Base-by-base conservation (phyloP, 30 jellyfish, hydroid and myxozoan species). In the Pseudorhiza aurosa region DNA sequence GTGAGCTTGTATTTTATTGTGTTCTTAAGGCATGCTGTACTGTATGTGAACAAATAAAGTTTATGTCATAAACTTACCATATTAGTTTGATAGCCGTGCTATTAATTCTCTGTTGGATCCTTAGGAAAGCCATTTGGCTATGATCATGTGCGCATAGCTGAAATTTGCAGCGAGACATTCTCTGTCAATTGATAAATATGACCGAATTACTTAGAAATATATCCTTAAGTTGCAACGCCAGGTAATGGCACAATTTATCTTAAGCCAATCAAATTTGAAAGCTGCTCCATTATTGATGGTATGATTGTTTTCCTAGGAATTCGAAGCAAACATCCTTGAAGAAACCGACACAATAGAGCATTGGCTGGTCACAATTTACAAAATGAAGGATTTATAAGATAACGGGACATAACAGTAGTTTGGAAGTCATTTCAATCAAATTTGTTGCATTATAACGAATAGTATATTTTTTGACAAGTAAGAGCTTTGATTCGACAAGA, bases 311-410 rank as follows among this genome's bases (percentile, higher is more conserved):
- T 56, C 17, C 29, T 75, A 94, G 99, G 97, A 94, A 25, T 94
- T 94, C 63, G 99, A 94, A 53, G 80, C 87, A 40, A 97, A 94
- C 55, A 97, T 94, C 22, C 65, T 94, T 1, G 99, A 94, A 75
- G 99, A 94, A 51, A 97, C 99, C 8, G 87, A 87, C 90, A 94
- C 99, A 3, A 94, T 97, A 2, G 99, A 94, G 72, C 99, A 94
- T 70, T 94, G 99, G 99, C 74, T 94, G 28, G 99, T 94, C 45
- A 82, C 97, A 30, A 94, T 94, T 64, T 94, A 79, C 88, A 94
- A 94, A 77, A 97, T 94, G 37, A 94, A 94, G 80, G 97, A 94
- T 62, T 69, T 94, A 25, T 97, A 94, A 28, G 87, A 94, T 87
- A 81, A 97, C 35, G 99, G 99, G 8, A 74, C 88, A 18, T 84